Evolutionary conservation across 2,113 vertebrate genomes (phyloP).

Genomic region (Scolopax mira): DNA sequence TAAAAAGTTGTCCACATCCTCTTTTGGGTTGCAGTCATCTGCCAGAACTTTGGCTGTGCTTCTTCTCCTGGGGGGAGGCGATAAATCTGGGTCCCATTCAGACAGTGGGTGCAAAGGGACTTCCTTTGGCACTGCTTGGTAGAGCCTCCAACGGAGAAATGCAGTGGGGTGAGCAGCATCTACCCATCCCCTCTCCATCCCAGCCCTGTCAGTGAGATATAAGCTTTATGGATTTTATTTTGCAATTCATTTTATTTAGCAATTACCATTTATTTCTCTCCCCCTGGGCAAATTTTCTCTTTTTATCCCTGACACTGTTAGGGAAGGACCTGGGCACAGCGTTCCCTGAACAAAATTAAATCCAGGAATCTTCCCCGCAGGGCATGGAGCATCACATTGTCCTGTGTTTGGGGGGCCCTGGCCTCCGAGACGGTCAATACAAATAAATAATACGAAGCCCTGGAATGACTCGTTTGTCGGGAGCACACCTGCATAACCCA

Average conservation of each 20-base stretch:
- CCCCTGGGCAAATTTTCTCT: background rate
- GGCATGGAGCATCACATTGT: background rate
- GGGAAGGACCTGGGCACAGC: background rate
- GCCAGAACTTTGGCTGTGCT: background rate
- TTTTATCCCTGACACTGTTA: background rate
- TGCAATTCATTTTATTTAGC: background rate
- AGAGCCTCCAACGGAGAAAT: background rate
- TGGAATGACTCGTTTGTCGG: constrained; percentile 3
- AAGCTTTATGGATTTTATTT: background rate
- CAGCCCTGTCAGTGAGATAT: fast-evolving
- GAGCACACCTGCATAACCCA: constrained; percentile 56
- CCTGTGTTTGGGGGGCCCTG: background rate
- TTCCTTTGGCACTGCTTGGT: background rate
- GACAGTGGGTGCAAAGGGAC: background rate
- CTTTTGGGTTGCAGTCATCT: background rate
- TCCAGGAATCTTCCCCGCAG: background rate
- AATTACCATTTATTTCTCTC: background rate
- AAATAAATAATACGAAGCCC: constrained; percentile 27
- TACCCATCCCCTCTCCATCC: background rate
- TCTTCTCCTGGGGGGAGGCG: background rate
- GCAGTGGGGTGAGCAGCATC: fast-evolving
- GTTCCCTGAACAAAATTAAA: background rate
- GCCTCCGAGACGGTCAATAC: background rate
- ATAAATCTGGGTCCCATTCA: background rate
- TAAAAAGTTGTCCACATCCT: background rate